A percentile compares a stretch with the other conserved stretches of the same genome.
These are phyloP conservation scores for Selenia dentaria DNA, from an alignment of 2,888 invertebrate species.

Conservation along the genomic window DNA sequence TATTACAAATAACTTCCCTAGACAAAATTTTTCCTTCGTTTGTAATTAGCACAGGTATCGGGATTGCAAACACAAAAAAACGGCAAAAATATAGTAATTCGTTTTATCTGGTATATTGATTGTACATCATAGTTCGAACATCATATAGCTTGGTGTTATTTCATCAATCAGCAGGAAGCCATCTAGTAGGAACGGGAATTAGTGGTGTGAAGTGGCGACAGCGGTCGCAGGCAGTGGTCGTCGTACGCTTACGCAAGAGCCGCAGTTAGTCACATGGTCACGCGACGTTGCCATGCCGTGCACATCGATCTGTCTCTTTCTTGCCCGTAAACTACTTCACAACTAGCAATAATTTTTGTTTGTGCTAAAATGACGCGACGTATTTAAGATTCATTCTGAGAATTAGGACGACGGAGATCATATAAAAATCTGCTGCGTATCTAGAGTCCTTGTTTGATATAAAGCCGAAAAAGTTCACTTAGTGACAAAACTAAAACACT, in stretches of 20 bases:
- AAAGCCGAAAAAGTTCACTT: no score
- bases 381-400: slow-evolving; percentile 71
- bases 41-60: no score
- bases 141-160: background rate
- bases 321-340: slow-evolving; percentile 61
- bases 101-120: no score
- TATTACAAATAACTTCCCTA: no score
- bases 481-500: no score
- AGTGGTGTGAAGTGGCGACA: slow-evolving; percentile 39
- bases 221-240: slow-evolving; percentile 58
- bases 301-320: slow-evolving; percentile 61
- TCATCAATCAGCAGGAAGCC: slow-evolving; percentile 5
- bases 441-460: background rate
- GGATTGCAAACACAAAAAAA: no score
- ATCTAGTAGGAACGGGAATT: slow-evolving; percentile 18
- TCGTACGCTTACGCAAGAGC: slow-evolving; percentile 81
- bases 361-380: slow-evolving; percentile 75
- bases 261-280: slow-evolving; percentile 77
- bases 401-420: slow-evolving; percentile 65
- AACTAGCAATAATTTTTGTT: slow-evolving; percentile 75
- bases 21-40: no score
- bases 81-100: no score
- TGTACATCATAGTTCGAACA: no score
- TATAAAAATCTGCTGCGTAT: no score
- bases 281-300: slow-evolving; percentile 74